These are phyloP conservation scores for Scaptomyza reducta DNA, from an alignment of 2,888 invertebrate species.

Conservation along the genomic window DNA sequence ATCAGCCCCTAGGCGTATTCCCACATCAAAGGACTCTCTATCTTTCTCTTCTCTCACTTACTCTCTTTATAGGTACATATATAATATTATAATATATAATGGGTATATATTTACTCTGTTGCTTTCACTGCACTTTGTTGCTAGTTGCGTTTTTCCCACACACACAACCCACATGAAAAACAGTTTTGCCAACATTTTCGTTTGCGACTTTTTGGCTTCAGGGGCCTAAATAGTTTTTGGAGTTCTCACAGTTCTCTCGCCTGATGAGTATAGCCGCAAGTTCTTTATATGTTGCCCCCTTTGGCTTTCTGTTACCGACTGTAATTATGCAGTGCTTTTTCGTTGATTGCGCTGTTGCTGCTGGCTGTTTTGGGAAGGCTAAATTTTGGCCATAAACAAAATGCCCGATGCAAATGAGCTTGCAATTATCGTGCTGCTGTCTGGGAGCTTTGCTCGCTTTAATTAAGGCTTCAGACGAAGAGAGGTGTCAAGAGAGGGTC, in stretches of 20 bases:
- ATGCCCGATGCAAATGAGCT: slow-evolving; percentile 42
- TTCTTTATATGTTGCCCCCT: background rate
- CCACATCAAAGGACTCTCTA: background rate
- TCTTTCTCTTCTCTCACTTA: no score
- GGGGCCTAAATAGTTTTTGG: slow-evolving; percentile 3
- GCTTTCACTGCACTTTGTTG: slow-evolving; percentile 19
- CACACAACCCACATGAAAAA: slow-evolving; percentile 19
- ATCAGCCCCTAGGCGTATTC: background rate
- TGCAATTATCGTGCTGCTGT: slow-evolving; percentile 47
- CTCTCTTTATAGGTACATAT: background rate
- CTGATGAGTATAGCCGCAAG: background rate
- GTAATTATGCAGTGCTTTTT: slow-evolving; percentile 65
- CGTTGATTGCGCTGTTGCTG: slow-evolving; percentile 57
- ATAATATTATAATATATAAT: background rate
- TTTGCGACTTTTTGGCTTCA: slow-evolving; percentile 4
- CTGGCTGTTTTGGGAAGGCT: slow-evolving; percentile 7
- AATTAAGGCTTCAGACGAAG: slow-evolving; percentile 35
- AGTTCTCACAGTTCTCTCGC: slow-evolving; percentile 1
- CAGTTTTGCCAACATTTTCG: slow-evolving; percentile 24
- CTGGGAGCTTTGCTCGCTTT: slow-evolving; percentile 33
- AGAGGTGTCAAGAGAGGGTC: background rate
- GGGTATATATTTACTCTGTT: background rate
- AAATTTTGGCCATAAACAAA: slow-evolving; percentile 21
- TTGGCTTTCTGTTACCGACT: background rate
- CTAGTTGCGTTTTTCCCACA: background rate